Base-by-base conservation (phyloP, 2,797 vertebrate species). In the Protonibea diacanthus region DNA sequence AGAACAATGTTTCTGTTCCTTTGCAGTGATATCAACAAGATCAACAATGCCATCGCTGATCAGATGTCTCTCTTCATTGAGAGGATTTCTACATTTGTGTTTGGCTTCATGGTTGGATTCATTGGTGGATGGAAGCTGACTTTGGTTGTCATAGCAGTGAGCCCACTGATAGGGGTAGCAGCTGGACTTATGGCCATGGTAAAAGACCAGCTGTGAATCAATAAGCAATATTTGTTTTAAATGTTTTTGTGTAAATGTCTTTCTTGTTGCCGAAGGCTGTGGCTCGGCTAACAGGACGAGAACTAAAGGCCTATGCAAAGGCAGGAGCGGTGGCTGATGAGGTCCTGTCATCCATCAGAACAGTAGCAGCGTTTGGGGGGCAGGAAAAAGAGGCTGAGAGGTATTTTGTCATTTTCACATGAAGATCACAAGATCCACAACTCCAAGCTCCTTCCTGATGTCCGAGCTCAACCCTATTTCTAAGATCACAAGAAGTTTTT, bases 91-190 rank as follows among this genome's bases (percentile, higher is more conserved):
- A 95, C 95, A 0, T 96, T 96, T 64, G 69, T 95, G 44, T 94
- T 95, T 83, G 96, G 95, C 57, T 96, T 96, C 89, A 88, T 93
- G 88, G 95, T 96, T 65, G 95, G 95, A 12, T 96, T 97, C 81
- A 87, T 95, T 10, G 93, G 95, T 0, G 95, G 96, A 13, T 96
- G 96, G 95, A 96, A 96, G 87, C 86, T 97, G 68, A 96, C 96
- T 2, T 27, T 96, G 71, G 96, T 96, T 73, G 94, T 97, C 78
- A 86, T 96, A 49, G 92, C 95, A 45, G 95, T 95, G 55, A 96
- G 95, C 80, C 96, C 96, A 2, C 88, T 96, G 21, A 94, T 96
- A 45, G 95, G 95, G 42, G 11, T 95, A 64, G 95, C 88, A 73
- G 95, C 95, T 71, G 96, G 86, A 86, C 88, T 96, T 9, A 95